Evolutionary conservation across 2,888 invertebrate species (phyloP), one percentile per base, ranked within the genome.

Genomic region (Amphipyra tragopoginis): DNA sequence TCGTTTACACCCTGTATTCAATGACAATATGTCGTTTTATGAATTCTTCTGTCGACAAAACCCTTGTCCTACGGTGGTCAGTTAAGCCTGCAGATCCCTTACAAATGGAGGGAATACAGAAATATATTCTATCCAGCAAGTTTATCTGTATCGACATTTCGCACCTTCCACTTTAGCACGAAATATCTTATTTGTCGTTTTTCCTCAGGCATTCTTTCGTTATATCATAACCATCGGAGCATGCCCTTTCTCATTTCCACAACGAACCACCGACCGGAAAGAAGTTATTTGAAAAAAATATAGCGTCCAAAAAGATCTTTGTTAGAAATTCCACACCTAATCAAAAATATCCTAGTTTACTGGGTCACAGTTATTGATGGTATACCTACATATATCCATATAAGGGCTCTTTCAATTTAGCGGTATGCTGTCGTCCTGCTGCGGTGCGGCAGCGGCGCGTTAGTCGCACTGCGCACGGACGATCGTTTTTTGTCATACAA

Each of bases 211-310:
- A 60, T 72, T 77, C 38, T 72, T 59, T 68, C 60, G 54, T 68
- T 51, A 66, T 65, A 57, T 68, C 49, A 59, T 21, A 65, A 65
- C 57, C 65, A 62, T 49, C 65, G 51, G 21, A 77, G 65, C 77
- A 69, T 73, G 56, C 10, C 21, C 39, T 62, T 69, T 65, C 65
- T 77, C 74, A 65, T 77, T 73, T 73, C 49, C 57, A 62, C 59
- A 63, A 60, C 44, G 49, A 62, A 15, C 50, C 45, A 15, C 48
- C 29, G 59, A 55, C 47, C 48, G 21, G 48, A 57, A 58, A 38
- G 43, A 42, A 56, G 36, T 44, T 49, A 5, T 34, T 26, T 64
- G 21, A 57, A 52, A 72, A 65, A 44, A 39, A 49, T 34, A 9
- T 6, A 40, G 57, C 33, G 44, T 26, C 38, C 26, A 45, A 55